Conservation (phyloP, 2,888 invertebrate species). For the Polyommatus iphigenia region DNA sequence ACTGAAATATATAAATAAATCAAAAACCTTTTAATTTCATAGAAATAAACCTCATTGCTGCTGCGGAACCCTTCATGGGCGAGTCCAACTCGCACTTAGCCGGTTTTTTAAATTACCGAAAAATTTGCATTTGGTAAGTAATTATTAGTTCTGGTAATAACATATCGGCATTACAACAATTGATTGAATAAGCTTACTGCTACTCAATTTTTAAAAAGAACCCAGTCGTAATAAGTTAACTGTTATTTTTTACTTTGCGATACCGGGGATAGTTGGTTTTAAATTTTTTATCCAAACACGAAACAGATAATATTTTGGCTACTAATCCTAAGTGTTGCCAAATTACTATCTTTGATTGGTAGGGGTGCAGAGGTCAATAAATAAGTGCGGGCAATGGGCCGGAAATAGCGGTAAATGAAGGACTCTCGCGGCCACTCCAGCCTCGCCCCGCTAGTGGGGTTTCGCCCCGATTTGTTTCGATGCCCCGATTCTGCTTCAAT, state of each 20-base stretch:
- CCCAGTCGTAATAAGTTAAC: too few relatives aligned
- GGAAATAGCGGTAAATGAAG: conserved; percentile 25
- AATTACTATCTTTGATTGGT: neutral
- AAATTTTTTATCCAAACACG: neutral
- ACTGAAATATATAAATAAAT: too few relatives aligned
- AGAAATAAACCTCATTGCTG: too few relatives aligned
- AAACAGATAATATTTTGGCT: neutral
- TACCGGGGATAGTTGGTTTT: neutral
- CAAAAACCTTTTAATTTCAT: too few relatives aligned
- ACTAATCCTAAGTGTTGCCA: neutral
- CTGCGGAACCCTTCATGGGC: too few relatives aligned
- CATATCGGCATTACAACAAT: too few relatives aligned
- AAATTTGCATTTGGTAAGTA: too few relatives aligned
- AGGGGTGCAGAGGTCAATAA: neutral
- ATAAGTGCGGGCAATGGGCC: conserved; percentile 21
- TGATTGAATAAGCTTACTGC: too few relatives aligned
- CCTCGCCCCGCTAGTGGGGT: neutral
- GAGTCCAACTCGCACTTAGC: too few relatives aligned
- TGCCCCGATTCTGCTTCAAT: neutral
- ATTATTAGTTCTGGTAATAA: too few relatives aligned
- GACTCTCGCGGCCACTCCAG: conserved; percentile 5
- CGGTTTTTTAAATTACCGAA: too few relatives aligned
- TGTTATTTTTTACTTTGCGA: neutral
- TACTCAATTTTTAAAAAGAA: too few relatives aligned
- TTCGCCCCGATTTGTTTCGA: neutral